Conservation (phyloP, 2,888 invertebrate genomes). For the Pseudococcus viburni region DNA sequence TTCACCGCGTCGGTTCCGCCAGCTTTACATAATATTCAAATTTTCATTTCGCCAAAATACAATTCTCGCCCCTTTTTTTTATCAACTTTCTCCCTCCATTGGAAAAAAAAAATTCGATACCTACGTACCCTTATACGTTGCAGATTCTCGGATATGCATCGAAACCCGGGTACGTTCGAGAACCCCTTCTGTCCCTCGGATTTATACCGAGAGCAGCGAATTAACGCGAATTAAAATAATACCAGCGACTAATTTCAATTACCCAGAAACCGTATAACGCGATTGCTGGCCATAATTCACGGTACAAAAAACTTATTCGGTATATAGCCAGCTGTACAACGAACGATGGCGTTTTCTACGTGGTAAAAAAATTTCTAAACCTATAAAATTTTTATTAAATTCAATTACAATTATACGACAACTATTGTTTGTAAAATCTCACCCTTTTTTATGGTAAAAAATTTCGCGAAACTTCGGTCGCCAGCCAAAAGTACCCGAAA, state of each 20-base stretch:
- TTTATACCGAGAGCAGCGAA: background rate
- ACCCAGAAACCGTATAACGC: constrained; percentile 2
- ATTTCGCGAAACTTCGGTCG: background rate
- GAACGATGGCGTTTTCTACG: background rate
- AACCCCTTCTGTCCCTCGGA: too few species aligned
- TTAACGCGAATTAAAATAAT: background rate
- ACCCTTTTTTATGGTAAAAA: constrained; percentile 20
- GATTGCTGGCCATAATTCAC: background rate
- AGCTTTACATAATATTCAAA: background rate
- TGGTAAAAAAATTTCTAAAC: constrained; percentile 25
- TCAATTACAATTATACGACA: constrained; percentile 13
- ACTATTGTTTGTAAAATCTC: constrained; percentile 23
- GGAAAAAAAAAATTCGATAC: too few species aligned
- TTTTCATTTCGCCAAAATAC: background rate
- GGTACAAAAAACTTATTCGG: background rate
- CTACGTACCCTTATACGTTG: too few species aligned
- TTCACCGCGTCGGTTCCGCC: too few species aligned
- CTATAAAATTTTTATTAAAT: constrained; percentile 45
- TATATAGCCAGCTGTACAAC: background rate
- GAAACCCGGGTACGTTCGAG: too few species aligned
- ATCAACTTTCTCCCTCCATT: too few species aligned
- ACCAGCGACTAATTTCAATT: constrained; percentile 13
- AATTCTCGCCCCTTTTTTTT: too few species aligned
- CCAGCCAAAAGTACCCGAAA: constrained; percentile 18
- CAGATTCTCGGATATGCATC: too few species aligned